A percentile compares a stretch with the other conserved stretches of the same genome.
Conservation (phyloP, 2,113 vertebrate genomes). For the Neodontobutis hainanensis region DNA sequence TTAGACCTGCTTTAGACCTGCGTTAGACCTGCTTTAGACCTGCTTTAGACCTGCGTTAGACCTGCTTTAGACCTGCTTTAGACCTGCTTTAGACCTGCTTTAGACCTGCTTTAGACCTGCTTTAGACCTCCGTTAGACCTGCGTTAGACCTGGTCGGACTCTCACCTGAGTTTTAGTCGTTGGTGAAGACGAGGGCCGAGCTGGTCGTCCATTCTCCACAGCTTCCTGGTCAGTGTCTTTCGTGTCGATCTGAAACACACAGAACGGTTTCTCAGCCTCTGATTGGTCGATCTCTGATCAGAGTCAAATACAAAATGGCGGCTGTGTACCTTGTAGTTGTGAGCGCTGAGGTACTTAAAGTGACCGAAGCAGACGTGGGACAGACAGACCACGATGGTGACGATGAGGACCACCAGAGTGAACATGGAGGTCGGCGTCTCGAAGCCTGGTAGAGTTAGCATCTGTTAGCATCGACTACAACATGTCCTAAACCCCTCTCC, state of each 20-base stretch:
- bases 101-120: too few species aligned
- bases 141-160: not conserved
- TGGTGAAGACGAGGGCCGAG: constrained; percentile 73
- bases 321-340: constrained; percentile 93
- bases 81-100: too few species aligned
- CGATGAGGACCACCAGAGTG: constrained; percentile 94
- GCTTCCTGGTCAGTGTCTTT: constrained; percentile 84
- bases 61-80: too few species aligned
- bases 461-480: not conserved
- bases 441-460: constrained; percentile 78
- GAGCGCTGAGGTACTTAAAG: constrained; percentile 99
- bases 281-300: not conserved
- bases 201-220: constrained; percentile 87
- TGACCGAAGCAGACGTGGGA: constrained; percentile 97
- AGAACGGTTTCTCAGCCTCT: not conserved
- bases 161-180: constrained; percentile 87
- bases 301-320: not conserved
- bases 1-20: too few species aligned
- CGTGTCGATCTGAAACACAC: constrained; percentile 86
- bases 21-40: too few species aligned
- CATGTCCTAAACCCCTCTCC: not conserved
- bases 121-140: too few species aligned
- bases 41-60: too few species aligned
- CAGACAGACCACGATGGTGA: constrained; percentile 96
- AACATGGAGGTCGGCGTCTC: constrained; percentile 93